Base-by-base conservation (phyloP, 2,113 vertebrate genomes). In the Telmatochromis brichardi region DNA sequence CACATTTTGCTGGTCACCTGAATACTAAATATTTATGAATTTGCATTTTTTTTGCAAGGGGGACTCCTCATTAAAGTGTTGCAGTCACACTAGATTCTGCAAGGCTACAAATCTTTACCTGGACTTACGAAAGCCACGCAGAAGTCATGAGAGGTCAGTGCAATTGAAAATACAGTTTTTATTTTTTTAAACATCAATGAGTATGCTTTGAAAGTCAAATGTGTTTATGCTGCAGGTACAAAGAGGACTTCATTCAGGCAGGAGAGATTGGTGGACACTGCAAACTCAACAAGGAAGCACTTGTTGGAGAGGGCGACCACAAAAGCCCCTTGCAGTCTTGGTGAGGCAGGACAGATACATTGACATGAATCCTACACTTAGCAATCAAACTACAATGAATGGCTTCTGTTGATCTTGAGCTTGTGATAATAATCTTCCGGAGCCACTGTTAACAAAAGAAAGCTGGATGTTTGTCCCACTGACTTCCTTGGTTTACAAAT, bases 301-400 rank as follows among this genome's bases (percentile, higher is more conserved):
- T 99, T 87, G 86, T 94, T 83, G 96, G 97, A 42, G 97, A 98
- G 93, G 98, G 98, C 90, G 96, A 98, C 0, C 98, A 98, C 86
- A 99, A 98, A 94, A 99, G 99, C 93, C 98, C 98, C 35, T 95
- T 99, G 63, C 99, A 99, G 89, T 99, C 99, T 84, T 99, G 99
- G 99, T 99, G 96, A 97, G 97, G 5, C 57, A 21, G 9, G 45
- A 51, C 45, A 51, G 6, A 78, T 31, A 47, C 53, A n/a, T 4
- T 9, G 21, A 55, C 21, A 45, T 51, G 17, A 26, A 80, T 80
- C 60, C 19, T 37, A 8, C 60, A 65, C 26, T 45, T 9, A 33
- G 3, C 54, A 47, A 5, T 26, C 14, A 19, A 40, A 28, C 17
- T 86, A 31, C 7, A 55, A 9, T 14, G 6, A 42, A 4, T 19